A percentile compares a stretch with the other conserved stretches of the same genome.
Evolutionary conservation across 2,888 invertebrate species (phyloP).

Genomic region (Nezara viridula): DNA sequence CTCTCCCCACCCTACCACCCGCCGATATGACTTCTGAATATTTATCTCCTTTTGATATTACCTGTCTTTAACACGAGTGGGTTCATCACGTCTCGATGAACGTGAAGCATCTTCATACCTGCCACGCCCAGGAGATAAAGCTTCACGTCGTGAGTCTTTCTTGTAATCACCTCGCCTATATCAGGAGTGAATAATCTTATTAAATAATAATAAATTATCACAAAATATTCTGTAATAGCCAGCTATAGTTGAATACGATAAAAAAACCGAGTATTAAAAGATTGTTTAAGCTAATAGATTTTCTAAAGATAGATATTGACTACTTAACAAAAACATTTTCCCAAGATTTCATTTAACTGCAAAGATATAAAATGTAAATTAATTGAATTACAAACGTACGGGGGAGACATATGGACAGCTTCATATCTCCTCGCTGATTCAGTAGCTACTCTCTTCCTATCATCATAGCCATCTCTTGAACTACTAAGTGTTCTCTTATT

Average conservation of each 20-base stretch:
- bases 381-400: conserved; percentile 18
- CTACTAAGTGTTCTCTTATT: conserved; percentile 62
- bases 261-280: too few species aligned
- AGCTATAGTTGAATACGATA: background rate
- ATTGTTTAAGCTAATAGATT: background rate
- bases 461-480: conserved; percentile 64
- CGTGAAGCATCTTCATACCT: conserved; percentile 52
- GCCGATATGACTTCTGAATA: too few species aligned
- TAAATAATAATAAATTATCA: background rate
- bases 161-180: conserved; percentile 41
- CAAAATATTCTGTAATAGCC: background rate
- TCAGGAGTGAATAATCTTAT: background rate
- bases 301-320: background rate
- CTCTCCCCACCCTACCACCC: too few species aligned
- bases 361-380: too few species aligned
- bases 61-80: conserved; percentile 55
- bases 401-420: conserved; percentile 55
- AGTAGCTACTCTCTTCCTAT: conserved; percentile 62
- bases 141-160: conserved; percentile 53
- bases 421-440: conserved; percentile 63
- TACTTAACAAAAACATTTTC: background rate
- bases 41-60: too few species aligned
- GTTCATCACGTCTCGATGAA: conserved; percentile 40
- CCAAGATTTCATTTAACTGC: background rate
- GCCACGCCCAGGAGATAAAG: conserved; percentile 17